Evolutionary conservation across 2,797 vertebrate genomes (phyloP).

Genomic region (Mycteria americana): DNA sequence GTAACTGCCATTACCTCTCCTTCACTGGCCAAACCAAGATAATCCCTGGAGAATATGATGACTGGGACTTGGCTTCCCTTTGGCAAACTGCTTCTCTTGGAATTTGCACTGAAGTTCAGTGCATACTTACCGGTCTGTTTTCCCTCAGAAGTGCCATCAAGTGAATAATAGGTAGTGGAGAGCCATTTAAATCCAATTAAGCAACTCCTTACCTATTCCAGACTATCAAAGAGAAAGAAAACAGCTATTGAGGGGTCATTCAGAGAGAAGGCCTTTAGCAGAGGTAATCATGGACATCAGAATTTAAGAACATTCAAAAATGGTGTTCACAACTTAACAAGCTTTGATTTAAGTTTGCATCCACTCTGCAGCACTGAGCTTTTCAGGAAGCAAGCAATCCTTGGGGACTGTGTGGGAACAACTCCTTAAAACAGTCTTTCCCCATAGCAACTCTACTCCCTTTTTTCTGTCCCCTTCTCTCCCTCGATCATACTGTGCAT

Average conservation of each 20-base stretch:
- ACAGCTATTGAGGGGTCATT: background rate
- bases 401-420: fast-evolving
- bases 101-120: background rate
- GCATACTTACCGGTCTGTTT: fast-evolving
- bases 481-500: background rate
- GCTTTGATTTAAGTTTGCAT: background rate
- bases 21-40: background rate
- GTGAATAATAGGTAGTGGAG: background rate
- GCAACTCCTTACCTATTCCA: background rate
- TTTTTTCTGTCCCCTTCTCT: background rate
- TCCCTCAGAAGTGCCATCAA: background rate
- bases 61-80: background rate
- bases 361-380: background rate
- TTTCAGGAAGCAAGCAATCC: background rate
- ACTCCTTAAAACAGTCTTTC: background rate
- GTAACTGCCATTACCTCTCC: background rate
- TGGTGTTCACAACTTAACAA: fast-evolving
- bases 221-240: background rate
- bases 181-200: background rate
- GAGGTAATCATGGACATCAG: fast-evolving
- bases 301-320: background rate
- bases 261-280: background rate
- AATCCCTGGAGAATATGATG: background rate
- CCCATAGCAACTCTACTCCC: too few relatives aligned
- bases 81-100: background rate